Evolutionary conservation across 2,113 vertebrate species (phyloP), one percentile per base, ranked within the genome.

Genomic region (Sardina pilchardus): DNA sequence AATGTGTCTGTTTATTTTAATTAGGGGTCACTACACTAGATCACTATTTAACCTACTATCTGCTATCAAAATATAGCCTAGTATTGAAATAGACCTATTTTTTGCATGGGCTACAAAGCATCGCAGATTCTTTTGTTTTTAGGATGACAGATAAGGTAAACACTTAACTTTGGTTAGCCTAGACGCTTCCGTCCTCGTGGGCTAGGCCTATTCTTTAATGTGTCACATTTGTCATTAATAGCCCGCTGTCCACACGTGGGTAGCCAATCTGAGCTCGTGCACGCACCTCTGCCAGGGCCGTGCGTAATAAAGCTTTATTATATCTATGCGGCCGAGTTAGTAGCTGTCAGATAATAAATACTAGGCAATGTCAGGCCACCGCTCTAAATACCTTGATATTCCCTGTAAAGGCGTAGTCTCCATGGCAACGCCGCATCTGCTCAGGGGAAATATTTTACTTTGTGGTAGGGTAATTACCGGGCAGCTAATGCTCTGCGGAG

Each of bases 351-450:
- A 67, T 67, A 67, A 67, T 67, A 67, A 36, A 36, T 34, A 78
- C 30, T 17, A 4, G 30, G 12, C 71, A 78, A 78, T 34, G 30
- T 93, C 91, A 93, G 85, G 83, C 83, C 83, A 48, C 88, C 88
- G 87, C 84, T 89, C 91, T 89, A 91, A 93, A 92, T 91, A 91
- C 91, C 89, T 91, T 89, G 89, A 90, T 90, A 83, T 89, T 78
- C 71, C 71, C 90, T 85, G 90, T 90, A 82, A 89, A 88, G 88
- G 88, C 85, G 83, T 86, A 53, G 93, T 94, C 92, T 92, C 93
- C 92, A 93, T 93, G 92, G 87, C 91, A 93, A 94, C 92, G n/a
- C 88, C 84, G 88, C 89, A 89, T 93, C 91, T 78, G 30, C 63
- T 30, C 63, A 30, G 14, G 26, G 71, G 30, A 78, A 78, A 78